These are phyloP conservation scores for Drosophila subquinaria DNA, from an alignment of 2,888 invertebrate genomes.

Conservation along the genomic window DNA sequence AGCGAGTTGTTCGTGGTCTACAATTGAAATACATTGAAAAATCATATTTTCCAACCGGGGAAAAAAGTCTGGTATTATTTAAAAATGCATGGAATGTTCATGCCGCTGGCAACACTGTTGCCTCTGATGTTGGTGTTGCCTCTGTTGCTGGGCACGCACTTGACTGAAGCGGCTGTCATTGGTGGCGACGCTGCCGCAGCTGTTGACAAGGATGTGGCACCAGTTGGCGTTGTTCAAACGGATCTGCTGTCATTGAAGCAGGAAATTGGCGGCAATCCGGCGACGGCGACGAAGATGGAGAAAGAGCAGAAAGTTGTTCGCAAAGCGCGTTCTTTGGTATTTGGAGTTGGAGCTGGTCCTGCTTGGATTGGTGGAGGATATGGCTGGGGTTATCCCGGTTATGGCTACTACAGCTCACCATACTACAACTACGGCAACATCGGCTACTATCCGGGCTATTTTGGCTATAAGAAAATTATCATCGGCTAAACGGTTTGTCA, in stretches of 20 bases:
- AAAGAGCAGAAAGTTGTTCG: conserved; percentile 39
- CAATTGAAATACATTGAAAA: conserved; percentile 61
- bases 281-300: background rate
- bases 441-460: conserved; percentile 61
- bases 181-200: conserved; percentile 45
- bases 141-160: conserved; percentile 47
- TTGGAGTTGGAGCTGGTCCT: conserved; percentile 40
- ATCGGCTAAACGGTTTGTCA: conserved; percentile 41
- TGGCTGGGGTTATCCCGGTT: conserved; percentile 50
- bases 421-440: conserved; percentile 48
- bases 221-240: conserved; percentile 73
- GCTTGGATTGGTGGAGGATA: conserved; percentile 52
- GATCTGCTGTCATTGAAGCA: conserved; percentile 80
- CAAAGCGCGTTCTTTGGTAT: conserved; percentile 53
- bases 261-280: conserved; percentile 72
- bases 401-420: conserved; percentile 41
- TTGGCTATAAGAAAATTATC: conserved; percentile 66
- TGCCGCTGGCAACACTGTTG: conserved; percentile 27
- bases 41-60: conserved; percentile 47
- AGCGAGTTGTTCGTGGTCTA: conserved; percentile 28
- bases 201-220: conserved; percentile 77
- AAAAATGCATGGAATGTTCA: conserved; percentile 59
- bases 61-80: conserved; percentile 50
- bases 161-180: conserved; percentile 57
- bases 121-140: conserved; percentile 18